Evolutionary conservation across 2,888 invertebrate genomes (phyloP), one percentile per base, ranked within the genome.

Genomic region (Diploptera punctata): DNA sequence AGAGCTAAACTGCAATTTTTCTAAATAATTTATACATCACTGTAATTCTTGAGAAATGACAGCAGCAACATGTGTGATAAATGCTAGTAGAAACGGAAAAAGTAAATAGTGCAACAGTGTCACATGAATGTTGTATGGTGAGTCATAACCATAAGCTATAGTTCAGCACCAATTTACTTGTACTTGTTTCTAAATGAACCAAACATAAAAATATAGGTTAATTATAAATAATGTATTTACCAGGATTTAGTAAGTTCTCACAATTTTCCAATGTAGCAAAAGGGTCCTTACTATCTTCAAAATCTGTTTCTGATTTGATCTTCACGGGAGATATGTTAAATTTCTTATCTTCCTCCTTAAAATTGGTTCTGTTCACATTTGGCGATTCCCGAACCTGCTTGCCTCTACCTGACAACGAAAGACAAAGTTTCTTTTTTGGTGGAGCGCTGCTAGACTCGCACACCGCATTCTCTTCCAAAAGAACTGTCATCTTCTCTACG

Each of bases 401-500:
- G 18, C 24, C 47, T 33, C 68, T 61, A 18, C 29, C 21, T 72
- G 77, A 74, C 73, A 82, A 79, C 74, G 83, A 83, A 71, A 83
- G 80, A 77, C 84, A 83, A 78, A 82, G 79, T 78, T 83, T 84
- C 80, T 85, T 84, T 78, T 82, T 82, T 52, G 84, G 84, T 72
- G 84, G 85, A 78, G 72, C 21, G 62, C 72, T 71, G 69, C 73
- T 75, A 73, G 54, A 61, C 68, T 83, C 82, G 81, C 83, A 83
- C 79, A 81, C 80, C 79, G 83, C 82, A 81, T 83, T 83, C 80
- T 82, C 83, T 81, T 83, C 82, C 80, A 82, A 82, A 83, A 84
- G 81, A 80, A 84, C 83, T 82, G 85, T 84, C 85, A 85, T 85
- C 82, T 85, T 85, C 82, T 80, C 79, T 78, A 80, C 81, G 83